phyloP scores from a whole-genome alignment of 1,140 invertebrate species.

The Drosophila cardini region DNA sequence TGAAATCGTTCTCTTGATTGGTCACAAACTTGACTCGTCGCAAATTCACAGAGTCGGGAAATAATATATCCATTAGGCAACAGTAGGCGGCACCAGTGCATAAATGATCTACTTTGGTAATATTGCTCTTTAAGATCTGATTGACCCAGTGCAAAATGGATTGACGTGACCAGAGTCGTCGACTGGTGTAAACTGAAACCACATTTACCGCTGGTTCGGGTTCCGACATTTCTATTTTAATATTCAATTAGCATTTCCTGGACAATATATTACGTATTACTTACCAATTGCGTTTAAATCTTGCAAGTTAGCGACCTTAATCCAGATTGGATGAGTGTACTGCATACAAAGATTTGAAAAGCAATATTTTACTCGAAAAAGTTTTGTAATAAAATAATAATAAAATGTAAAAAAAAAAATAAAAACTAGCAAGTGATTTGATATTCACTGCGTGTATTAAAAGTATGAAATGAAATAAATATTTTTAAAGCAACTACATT shows the following conservation, averaged over 20 bases:
- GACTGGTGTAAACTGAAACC: not conserved
- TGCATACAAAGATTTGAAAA: not conserved
- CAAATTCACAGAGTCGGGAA: slow-evolving; percentile 94
- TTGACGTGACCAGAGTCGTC: slow-evolving; percentile 89
- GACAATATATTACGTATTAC: not conserved
- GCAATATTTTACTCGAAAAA: not conserved
- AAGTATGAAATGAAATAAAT: not conserved
- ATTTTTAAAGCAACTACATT: not conserved
- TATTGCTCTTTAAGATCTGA: slow-evolving; percentile 94
- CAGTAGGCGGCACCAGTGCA: slow-evolving; percentile 97
- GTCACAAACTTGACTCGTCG: slow-evolving; percentile 98
- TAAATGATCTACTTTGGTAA: slow-evolving; percentile 98
- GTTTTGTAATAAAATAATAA: not conserved
- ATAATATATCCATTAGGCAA: slow-evolving; percentile 99
- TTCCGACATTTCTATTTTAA: slow-evolving; percentile 5
- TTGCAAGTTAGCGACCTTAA: not conserved
- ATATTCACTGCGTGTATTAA: slow-evolving; percentile 3
- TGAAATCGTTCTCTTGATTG: slow-evolving; percentile 98
- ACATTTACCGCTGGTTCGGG: slow-evolving; percentile 9
- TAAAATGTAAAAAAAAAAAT: slow-evolving; percentile 1
- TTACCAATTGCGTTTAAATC: slow-evolving; percentile 8
- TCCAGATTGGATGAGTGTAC: not conserved
- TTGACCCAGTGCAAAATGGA: slow-evolving; percentile 99
- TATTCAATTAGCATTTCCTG: not conserved
- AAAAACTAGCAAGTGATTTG: not conserved